These are phyloP conservation scores for Martes martes DNA, from an alignment of 2,113 vertebrate species.

Conservation along the genomic window DNA sequence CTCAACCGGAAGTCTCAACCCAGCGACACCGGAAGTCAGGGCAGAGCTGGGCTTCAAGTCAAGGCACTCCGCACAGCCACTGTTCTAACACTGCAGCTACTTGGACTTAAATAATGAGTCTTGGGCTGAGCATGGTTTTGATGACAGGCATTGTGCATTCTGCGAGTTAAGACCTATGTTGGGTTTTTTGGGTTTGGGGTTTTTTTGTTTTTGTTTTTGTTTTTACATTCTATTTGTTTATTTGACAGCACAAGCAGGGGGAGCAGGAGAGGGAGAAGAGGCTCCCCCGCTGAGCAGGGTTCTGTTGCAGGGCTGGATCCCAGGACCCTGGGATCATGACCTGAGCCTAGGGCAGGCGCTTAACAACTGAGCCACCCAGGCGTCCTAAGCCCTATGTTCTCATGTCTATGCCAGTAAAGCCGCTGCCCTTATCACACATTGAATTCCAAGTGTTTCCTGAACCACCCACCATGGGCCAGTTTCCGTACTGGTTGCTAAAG, in stretches of 20 bases:
- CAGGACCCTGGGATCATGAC: background rate
- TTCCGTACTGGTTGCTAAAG: background rate
- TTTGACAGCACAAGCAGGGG: background rate
- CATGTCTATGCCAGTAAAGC: background rate
- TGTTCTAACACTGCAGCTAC: background rate
- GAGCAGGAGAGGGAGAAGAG: background rate
- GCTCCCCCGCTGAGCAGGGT: background rate
- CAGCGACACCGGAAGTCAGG: background rate
- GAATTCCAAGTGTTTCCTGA: background rate
- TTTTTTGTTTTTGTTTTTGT: background rate
- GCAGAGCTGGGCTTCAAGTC: background rate
- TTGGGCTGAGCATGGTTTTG: background rate
- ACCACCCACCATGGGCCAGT: background rate
- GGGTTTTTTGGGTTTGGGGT: too few relatives aligned
- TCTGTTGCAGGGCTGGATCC: fast-evolving
- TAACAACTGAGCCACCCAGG: background rate
- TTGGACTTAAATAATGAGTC: background rate
- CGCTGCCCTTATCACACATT: background rate
- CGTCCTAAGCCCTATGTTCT: background rate
- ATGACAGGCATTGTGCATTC: background rate
- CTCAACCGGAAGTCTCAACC: too few relatives aligned
- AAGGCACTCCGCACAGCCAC: fast-evolving
- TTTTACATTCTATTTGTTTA: background rate
- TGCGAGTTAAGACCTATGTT: background rate
- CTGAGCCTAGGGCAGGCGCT: background rate